Evolutionary conservation across 2,888 invertebrate species (phyloP).

Genomic region (Polymixis lichenea): DNA sequence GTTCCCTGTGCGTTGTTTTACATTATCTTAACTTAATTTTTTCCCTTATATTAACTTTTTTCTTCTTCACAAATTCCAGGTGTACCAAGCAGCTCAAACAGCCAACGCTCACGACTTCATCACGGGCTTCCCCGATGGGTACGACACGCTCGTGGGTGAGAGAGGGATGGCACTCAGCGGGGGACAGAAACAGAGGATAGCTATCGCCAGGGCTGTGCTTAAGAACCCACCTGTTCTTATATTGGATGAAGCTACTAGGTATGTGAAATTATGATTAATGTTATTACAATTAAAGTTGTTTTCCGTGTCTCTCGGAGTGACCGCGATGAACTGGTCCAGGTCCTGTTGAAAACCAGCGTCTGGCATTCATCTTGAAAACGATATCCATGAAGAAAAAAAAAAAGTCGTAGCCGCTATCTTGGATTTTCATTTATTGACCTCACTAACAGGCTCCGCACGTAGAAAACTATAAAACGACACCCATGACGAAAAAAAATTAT

Average conservation of each 20-base stretch:
- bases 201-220: constrained; percentile 97
- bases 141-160: constrained; percentile 96
- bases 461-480: too few relatives aligned
- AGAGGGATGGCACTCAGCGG: constrained; percentile 97
- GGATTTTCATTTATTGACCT: too few relatives aligned
- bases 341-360: too few relatives aligned
- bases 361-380: too few relatives aligned
- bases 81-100: constrained; percentile 94
- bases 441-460: too few relatives aligned
- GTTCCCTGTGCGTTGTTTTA: background rate
- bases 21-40: too few relatives aligned
- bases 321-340: background rate
- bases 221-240: constrained; percentile 97
- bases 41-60: background rate
- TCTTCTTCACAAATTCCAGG: constrained; percentile 83
- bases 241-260: constrained; percentile 98
- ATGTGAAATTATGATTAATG: background rate
- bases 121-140: constrained; percentile 94
- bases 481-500: too few relatives aligned
- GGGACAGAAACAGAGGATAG: constrained; percentile 98
- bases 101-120: constrained; percentile 99
- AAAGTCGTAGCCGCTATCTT: too few relatives aligned
- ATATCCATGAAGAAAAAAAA: too few relatives aligned
- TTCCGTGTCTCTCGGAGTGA: background rate
- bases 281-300: background rate